phyloP scores from a whole-genome alignment of 2,113 vertebrate species.

The Gasterosteus aculeatus region DNA sequence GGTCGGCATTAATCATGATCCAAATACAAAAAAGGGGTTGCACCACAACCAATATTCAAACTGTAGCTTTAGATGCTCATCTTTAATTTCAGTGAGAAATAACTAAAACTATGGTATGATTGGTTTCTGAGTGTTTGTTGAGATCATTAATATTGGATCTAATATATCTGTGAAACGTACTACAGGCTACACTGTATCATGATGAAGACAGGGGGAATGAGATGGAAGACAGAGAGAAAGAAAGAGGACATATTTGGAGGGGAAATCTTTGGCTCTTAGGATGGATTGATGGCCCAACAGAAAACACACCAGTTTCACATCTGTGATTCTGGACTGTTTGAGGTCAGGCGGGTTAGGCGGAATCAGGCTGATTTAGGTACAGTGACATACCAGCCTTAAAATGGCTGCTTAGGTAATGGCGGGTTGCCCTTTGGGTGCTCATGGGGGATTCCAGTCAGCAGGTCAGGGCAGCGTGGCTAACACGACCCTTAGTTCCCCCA shows the following conservation, averaged over 20 bases:
- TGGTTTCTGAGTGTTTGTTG: neutral
- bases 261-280: slow-evolving; percentile 22
- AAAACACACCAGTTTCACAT: slow-evolving; percentile 54
- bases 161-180: neutral
- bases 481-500: slow-evolving; percentile 34
- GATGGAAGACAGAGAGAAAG: slow-evolving; percentile 1
- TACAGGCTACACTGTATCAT: neutral
- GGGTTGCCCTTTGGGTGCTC: slow-evolving; percentile 25
- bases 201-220: neutral
- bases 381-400: neutral
- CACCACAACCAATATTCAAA: neutral
- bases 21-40: neutral
- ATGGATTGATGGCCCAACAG: slow-evolving; percentile 57
- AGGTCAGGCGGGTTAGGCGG: neutral
- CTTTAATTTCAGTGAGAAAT: neutral
- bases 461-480: slow-evolving; percentile 37
- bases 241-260: neutral
- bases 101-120: neutral
- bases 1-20: neutral
- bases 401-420: slow-evolving; percentile 23
- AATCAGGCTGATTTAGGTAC: slow-evolving; percentile 27
- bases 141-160: neutral
- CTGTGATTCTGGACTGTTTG: slow-evolving; percentile 24
- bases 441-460: slow-evolving; percentile 20
- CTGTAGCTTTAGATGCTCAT: neutral